These are phyloP conservation scores for Drosophila miranda DNA, from an alignment of 1,140 invertebrate genomes.

Conservation along the genomic window DNA sequence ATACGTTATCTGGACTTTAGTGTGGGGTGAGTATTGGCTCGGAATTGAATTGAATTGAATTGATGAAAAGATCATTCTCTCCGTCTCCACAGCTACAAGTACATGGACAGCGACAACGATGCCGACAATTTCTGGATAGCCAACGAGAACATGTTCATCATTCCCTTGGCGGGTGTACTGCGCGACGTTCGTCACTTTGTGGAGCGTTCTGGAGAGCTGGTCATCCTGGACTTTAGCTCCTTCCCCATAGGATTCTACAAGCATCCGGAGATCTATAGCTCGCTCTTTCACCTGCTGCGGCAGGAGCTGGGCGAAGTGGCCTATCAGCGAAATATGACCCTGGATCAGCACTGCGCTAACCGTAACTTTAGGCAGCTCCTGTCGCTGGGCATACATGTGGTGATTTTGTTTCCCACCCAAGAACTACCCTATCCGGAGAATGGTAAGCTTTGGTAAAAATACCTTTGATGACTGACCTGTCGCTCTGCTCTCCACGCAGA, in stretches of 20 bases:
- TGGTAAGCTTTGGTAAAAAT: constrained; percentile 30
- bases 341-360: constrained; percentile 56
- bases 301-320: constrained; percentile 64
- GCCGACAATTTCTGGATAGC: constrained; percentile 84
- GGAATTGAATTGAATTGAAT: background rate
- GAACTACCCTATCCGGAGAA: constrained; percentile 70
- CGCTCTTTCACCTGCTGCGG: constrained; percentile 51
- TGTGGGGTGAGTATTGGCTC: constrained; percentile 83
- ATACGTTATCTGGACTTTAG: constrained; percentile 92
- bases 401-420: constrained; percentile 68
- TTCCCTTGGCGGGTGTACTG: constrained; percentile 83
- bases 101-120: constrained; percentile 33
- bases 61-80: background rate
- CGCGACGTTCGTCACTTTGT: constrained; percentile 84
- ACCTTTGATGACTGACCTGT: background rate
- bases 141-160: constrained; percentile 84
- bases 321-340: constrained; percentile 48
- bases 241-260: constrained; percentile 81
- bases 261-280: constrained; percentile 68
- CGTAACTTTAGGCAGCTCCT: constrained; percentile 53
- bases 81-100: constrained; percentile 42
- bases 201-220: constrained; percentile 83
- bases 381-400: constrained; percentile 29
- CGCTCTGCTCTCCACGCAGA: constrained; percentile 36
- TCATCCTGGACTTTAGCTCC: constrained; percentile 84